Conservation (phyloP, 2,797 vertebrate species). For the Galago senegalensis region DNA sequence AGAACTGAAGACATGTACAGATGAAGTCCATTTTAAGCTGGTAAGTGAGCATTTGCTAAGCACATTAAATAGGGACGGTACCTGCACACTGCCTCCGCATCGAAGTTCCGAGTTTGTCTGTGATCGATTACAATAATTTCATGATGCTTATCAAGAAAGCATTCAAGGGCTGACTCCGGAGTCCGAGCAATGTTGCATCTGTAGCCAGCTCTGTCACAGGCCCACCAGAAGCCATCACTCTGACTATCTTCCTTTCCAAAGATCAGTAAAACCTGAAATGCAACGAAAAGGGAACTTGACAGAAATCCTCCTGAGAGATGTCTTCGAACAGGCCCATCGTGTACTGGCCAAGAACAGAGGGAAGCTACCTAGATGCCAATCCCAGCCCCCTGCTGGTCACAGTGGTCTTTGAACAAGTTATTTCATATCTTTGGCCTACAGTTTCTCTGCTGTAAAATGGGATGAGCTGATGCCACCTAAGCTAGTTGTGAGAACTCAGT, state of each 20-base stretch:
- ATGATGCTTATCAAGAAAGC: constrained; percentile 97
- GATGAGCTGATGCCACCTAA: neutral
- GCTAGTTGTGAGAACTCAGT: neutral
- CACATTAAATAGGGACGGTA: constrained; percentile 82
- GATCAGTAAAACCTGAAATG: constrained; percentile 95
- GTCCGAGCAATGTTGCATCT: constrained; percentile 95
- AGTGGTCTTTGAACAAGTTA: neutral
- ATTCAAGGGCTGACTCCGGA: constrained; percentile 95
- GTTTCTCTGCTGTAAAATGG: neutral
- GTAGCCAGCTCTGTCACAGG: constrained; percentile 96
- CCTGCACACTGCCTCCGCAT: constrained; percentile 95
- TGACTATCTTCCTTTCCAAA: constrained; percentile 98
- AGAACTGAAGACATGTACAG: neutral
- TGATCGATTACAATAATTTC: constrained; percentile 97
- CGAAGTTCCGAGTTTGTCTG: constrained; percentile 93
- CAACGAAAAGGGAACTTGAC: constrained; percentile 48
- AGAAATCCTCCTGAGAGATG: neutral
- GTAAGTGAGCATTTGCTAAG: neutral
- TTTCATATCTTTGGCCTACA: neutral
- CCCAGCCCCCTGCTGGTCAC: neutral
- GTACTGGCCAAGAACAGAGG: neutral
- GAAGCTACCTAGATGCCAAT: neutral
- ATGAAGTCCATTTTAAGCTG: neutral
- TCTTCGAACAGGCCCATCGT: neutral
- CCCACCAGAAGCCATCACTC: constrained; percentile 98